Conservation (phyloP, 1,140 invertebrate species). For the Atta colombica region DNA sequence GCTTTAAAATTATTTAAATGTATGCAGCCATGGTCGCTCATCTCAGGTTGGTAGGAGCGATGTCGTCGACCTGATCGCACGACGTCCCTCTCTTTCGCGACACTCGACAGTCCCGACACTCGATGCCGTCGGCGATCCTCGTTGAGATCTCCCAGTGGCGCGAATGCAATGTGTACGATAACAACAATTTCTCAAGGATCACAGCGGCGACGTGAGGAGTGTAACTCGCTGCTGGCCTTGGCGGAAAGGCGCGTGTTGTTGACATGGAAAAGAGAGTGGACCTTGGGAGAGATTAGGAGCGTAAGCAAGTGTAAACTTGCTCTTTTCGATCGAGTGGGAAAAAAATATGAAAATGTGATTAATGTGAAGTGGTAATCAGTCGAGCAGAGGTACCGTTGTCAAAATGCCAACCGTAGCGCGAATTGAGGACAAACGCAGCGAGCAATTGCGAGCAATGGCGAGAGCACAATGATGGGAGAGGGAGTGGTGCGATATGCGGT, state of each 20-base stretch:
- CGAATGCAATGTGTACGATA: slow-evolving; percentile 24
- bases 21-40: slow-evolving; percentile 91
- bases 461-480: neutral
- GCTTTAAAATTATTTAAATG: slow-evolving; percentile 93
- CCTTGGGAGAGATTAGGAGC: slow-evolving; percentile 69
- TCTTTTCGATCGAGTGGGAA: slow-evolving; percentile 4
- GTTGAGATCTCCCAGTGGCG: slow-evolving; percentile 6
- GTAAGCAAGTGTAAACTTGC: slow-evolving; percentile 41
- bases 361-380: slow-evolving; percentile 32
- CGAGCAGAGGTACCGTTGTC: slow-evolving; percentile 47
- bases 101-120: neutral
- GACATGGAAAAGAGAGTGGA: slow-evolving; percentile 83
- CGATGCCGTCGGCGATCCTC: slow-evolving; percentile 38
- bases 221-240: slow-evolving; percentile 82
- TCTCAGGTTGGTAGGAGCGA: slow-evolving; percentile 82
- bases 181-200: slow-evolving; percentile 4
- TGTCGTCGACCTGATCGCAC: slow-evolving; percentile 60
- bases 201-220: slow-evolving; percentile 68
- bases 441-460: neutral
- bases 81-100: slow-evolving; percentile 36
- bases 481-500: neutral
- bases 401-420: neutral
- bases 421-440: neutral
- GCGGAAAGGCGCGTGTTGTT: slow-evolving; percentile 81
- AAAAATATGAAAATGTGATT: neutral